Conservation (phyloP, 2,113 vertebrate genomes). For the Cnemophilus loriae region DNA sequence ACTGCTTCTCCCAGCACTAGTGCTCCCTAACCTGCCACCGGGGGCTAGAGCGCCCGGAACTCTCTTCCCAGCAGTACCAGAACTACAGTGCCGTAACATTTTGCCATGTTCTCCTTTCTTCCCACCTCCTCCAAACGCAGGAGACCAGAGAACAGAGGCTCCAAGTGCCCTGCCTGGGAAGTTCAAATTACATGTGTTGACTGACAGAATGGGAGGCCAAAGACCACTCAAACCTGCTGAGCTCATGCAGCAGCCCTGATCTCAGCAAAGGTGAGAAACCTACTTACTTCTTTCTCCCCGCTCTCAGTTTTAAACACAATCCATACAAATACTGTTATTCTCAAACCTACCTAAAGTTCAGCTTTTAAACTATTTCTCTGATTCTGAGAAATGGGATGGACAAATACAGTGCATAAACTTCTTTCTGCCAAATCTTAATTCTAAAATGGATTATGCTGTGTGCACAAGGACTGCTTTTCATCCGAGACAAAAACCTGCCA, state of each 20-base stretch:
- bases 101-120: not conserved
- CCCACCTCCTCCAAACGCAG: not conserved
- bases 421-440: not conserved
- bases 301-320: not conserved
- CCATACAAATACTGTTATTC: rapidly evolving
- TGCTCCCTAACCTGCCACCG: rapidly evolving
- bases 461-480: not conserved
- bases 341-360: not conserved
- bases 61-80: not conserved
- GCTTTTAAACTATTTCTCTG: not conserved
- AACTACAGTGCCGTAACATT: not conserved
- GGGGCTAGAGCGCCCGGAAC: not conserved
- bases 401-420: rapidly evolving
- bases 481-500: not conserved
- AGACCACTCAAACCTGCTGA: not conserved
- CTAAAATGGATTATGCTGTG: not conserved
- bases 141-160: not conserved
- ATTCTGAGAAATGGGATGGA: not conserved
- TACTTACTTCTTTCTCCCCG: not conserved
- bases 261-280: not conserved
- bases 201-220: not conserved
- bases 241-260: not conserved
- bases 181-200: not conserved
- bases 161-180: not conserved
- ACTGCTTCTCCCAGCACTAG: not conserved